Evolutionary conservation across 2,113 vertebrate species (phyloP).

Genomic region (Cromileptes altivelis): DNA sequence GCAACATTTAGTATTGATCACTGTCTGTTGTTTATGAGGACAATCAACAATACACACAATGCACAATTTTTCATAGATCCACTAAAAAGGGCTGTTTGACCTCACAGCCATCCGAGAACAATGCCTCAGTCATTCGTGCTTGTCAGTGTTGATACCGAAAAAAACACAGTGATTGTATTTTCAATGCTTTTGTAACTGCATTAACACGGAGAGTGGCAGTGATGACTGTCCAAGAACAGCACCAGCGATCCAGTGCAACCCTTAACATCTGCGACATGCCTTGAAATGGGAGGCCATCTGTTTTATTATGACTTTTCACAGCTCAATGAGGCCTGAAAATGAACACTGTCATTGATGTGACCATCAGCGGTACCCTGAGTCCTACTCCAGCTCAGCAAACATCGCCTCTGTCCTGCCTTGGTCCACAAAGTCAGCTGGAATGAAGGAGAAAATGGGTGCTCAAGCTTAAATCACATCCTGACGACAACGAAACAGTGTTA

Average conservation of each 20-base stretch:
- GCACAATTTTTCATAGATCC: conserved; percentile 9
- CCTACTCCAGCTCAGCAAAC: conserved; percentile 30
- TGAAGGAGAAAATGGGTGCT: conserved; percentile 48
- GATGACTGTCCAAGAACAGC: conserved; percentile 55
- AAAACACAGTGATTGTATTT: conserved; percentile 22
- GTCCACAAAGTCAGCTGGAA: conserved; percentile 56
- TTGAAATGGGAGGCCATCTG: conserved; percentile 74
- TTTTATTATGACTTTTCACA: conserved; percentile 78
- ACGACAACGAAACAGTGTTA: conserved; percentile 72
- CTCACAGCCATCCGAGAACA: background rate
- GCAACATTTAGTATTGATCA: background rate
- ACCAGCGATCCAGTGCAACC: conserved; percentile 58
- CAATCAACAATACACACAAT: background rate
- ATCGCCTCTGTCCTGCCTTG: conserved; percentile 25
- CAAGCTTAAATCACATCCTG: conserved; percentile 73
- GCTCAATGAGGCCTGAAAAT: conserved; percentile 78
- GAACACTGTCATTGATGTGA: conserved; percentile 64
- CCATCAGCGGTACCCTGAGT: conserved; percentile 44
- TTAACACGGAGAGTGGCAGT: conserved; percentile 40
- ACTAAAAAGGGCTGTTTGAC: background rate
- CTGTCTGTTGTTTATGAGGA: background rate
- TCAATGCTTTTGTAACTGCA: conserved; percentile 24
- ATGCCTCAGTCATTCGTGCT: conserved; percentile 6
- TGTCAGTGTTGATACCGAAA: conserved; percentile 18
- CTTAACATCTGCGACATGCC: conserved; percentile 66